Base-by-base conservation (phyloP, 2,888 invertebrate genomes). In the Nomada fucata region DNA sequence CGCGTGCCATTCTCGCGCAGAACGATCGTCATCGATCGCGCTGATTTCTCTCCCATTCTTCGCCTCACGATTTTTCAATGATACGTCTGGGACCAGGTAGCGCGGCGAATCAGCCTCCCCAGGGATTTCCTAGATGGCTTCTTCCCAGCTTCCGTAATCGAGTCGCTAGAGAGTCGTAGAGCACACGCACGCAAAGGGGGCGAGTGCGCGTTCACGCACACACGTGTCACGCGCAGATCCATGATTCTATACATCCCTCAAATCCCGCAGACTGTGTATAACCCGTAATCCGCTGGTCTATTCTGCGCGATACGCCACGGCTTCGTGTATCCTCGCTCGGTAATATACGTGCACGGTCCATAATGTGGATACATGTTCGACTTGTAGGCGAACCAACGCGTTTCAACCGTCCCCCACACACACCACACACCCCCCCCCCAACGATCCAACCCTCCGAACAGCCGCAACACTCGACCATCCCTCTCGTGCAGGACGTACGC, bases 121-220 rank as follows among this genome's bases (percentile, higher is more conserved):
- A 67, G 91, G 91, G 92, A 91, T 89, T 85, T 84, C 60, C 87
- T 78, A 86, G 88, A 90, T 88, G 90, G 91, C 90, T 91, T 91
- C 90, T 89, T 89, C 85, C 85, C 85, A 88, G 83, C 82, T 85
- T 88, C 81, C 82, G 89, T 89, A 91, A 91, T 91, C 89, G 89
- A 90, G 87, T 88, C 86, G 70, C 20, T 59, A 47, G 29, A 29
- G 36, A 47, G 20, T 42, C 26, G 44, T 11, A n/a, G 2, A 13
- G 47, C 83, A 69, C 61, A 63, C 68, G 70, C 68, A 57, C 57
- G 26, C 61, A 60, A 29, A 7, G 36, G 26, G 26, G 70, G 23
- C 76, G 84, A 75, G 68, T 64, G 76, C 65, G 78, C 64, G 61
- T 18, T 18, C 44, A 29, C 70, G 61, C 73, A 69, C 79, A 75